Percentiles rank a stretch among this genome's conserved stretches.
phyloP scores from a whole-genome alignment of 2,888 invertebrate genomes.

The Sylvicola fuscatus region DNA sequence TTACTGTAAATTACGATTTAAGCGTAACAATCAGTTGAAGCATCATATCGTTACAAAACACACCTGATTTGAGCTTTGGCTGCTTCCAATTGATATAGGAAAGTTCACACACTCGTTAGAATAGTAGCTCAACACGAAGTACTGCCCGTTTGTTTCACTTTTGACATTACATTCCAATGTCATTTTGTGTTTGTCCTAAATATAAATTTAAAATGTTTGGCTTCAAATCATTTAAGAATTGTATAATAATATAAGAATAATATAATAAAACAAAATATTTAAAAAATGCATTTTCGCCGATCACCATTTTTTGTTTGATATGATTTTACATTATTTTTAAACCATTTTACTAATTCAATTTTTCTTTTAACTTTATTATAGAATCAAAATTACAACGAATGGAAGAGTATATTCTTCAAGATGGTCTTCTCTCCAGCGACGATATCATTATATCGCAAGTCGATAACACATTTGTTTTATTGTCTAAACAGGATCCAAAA shows the following conservation, averaged over 20 bases:
- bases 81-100: slow-evolving; percentile 5
- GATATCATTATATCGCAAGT: slow-evolving; percentile 26
- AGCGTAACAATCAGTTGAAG: slow-evolving; percentile 11
- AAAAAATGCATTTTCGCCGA: no score
- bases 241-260: no score
- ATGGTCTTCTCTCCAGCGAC: slow-evolving; percentile 17
- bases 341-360: not conserved
- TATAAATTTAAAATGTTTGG: not conserved
- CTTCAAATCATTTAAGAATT: no score
- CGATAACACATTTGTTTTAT: slow-evolving; percentile 21
- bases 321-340: not conserved
- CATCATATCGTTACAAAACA: slow-evolving; percentile 9
- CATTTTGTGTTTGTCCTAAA: not conserved
- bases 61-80: slow-evolving; percentile 6
- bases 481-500: slow-evolving; percentile 14
- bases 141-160: not conserved
- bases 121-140: not conserved
- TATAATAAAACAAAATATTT: not conserved
- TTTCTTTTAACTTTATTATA: no score
- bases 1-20: slow-evolving; percentile 25
- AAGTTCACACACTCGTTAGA: not conserved
- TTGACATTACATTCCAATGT: not conserved
- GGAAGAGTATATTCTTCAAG: no score
- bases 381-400: no score
- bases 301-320: no score